phyloP scores from a whole-genome alignment of 2,113 vertebrate species.

The Petrocephalus microphthalmus region DNA sequence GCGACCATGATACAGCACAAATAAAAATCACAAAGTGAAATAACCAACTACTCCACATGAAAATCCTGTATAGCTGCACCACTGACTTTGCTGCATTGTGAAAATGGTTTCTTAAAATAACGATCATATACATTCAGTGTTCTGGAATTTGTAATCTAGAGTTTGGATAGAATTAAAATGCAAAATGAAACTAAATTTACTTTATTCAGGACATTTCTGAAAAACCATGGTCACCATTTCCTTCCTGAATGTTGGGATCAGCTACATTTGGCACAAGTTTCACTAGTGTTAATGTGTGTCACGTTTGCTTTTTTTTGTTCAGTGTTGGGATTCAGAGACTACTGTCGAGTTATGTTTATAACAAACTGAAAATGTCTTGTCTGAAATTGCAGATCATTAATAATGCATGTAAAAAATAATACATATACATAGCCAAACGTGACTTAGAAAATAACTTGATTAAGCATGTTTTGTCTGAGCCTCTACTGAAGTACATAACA shows the following conservation, averaged over 20 bases:
- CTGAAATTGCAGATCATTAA: not conserved
- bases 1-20: not conserved
- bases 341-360: not conserved
- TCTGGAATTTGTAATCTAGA: not conserved
- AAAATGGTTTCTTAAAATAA: not conserved
- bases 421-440: not conserved
- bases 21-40: not conserved
- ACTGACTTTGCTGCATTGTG: not conserved
- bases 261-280: not conserved
- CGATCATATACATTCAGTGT: not conserved
- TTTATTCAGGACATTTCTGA: not conserved
- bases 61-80: not conserved
- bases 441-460: not conserved
- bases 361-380: not conserved
- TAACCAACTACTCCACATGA: not conserved
- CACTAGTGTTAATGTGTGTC: not conserved
- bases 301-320: not conserved
- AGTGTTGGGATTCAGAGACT: not conserved
- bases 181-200: not conserved
- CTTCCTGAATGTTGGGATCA: not conserved
- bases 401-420: not conserved
- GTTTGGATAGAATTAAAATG: not conserved
- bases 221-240: not conserved
- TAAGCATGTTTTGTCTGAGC: constrained; percentile 2
- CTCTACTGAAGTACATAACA: not conserved